Evolutionary conservation across 2,113 vertebrate genomes (phyloP).

Genomic region (Pseudonaja textilis): DNA sequence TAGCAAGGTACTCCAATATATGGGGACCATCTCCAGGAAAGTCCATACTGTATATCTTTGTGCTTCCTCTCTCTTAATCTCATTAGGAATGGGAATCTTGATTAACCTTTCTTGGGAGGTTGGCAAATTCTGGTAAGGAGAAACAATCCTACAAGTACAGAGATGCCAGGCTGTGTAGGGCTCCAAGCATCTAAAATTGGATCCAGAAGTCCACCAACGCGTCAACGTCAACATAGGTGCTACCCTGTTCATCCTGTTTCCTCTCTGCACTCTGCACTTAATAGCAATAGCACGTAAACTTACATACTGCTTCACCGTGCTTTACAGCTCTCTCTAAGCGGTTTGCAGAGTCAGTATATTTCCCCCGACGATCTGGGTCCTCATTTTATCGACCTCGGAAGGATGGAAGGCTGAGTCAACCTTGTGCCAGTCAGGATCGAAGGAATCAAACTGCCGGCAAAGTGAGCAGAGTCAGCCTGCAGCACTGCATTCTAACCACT

Average conservation of each 20-base stretch:
- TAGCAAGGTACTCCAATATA: not conserved
- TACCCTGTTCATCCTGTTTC: not conserved
- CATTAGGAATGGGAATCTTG: not conserved
- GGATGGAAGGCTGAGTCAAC: not conserved
- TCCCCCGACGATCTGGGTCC: not conserved
- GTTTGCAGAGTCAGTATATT: not conserved
- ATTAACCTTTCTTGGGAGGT: not conserved
- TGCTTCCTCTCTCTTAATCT: not conserved
- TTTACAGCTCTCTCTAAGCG: too few relatives aligned
- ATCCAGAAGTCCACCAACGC: not conserved
- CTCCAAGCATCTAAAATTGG: not conserved
- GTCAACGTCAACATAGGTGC: not conserved
- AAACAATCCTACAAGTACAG: not conserved
- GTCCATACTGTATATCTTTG: not conserved
- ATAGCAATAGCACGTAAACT: not conserved
- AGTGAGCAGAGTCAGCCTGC: too few relatives aligned
- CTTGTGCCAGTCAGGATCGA: not conserved
- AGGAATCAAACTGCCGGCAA: not conserved
- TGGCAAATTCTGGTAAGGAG: not conserved
- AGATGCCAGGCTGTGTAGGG: not conserved
- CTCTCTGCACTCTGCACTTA: not conserved
- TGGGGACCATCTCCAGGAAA: not conserved
- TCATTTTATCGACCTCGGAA: not conserved
- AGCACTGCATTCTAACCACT: too few relatives aligned
- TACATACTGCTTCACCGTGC: too few relatives aligned